Conservation (phyloP, 30 jellyfish, hydroid and myxozoan species). For the Aurelia aurita complex sp. Pacific region DNA sequence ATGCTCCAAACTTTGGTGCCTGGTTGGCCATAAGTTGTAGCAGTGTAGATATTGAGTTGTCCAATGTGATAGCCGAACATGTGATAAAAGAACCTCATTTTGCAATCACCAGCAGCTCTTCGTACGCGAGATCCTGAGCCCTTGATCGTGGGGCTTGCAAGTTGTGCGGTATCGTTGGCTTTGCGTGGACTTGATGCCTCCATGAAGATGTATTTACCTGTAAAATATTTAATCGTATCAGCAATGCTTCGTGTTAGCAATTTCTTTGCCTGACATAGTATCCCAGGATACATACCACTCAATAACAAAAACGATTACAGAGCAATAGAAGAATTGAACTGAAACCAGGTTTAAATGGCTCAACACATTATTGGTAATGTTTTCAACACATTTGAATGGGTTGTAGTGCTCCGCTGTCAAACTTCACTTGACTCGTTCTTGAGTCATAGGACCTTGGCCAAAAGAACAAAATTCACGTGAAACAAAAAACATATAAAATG, state of each 20-base stretch:
- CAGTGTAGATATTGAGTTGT: conserved; percentile 81
- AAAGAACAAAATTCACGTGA: too few species aligned
- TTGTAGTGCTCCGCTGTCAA: too few species aligned
- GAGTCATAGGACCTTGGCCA: too few species aligned
- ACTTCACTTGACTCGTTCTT: too few species aligned
- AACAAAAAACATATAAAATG: too few species aligned
- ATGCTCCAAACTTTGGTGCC: conserved; percentile 68
- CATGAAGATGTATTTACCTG: conserved; percentile 89
- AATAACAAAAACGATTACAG: too few species aligned
- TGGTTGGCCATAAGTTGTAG: conserved; percentile 88
- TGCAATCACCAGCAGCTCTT: conserved; percentile 78
- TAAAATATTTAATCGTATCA: not conserved
- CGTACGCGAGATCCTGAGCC: conserved; percentile 80
- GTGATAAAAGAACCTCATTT: conserved; percentile 93
- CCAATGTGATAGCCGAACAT: conserved; percentile 92
- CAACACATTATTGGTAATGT: too few species aligned
- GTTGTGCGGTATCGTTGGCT: conserved; percentile 87
- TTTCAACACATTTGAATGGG: too few species aligned
- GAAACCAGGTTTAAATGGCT: too few species aligned
- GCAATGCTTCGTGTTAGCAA: not conserved
- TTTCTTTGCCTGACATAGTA: too few species aligned
- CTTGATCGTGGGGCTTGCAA: conserved; percentile 86
- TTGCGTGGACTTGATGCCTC: conserved; percentile 94
- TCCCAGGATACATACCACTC: too few species aligned
- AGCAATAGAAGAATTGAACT: too few species aligned